Evolutionary conservation across 1,140 invertebrate species (phyloP), one percentile per base, ranked within the genome.

Genomic region (Drosophila takahashii): DNA sequence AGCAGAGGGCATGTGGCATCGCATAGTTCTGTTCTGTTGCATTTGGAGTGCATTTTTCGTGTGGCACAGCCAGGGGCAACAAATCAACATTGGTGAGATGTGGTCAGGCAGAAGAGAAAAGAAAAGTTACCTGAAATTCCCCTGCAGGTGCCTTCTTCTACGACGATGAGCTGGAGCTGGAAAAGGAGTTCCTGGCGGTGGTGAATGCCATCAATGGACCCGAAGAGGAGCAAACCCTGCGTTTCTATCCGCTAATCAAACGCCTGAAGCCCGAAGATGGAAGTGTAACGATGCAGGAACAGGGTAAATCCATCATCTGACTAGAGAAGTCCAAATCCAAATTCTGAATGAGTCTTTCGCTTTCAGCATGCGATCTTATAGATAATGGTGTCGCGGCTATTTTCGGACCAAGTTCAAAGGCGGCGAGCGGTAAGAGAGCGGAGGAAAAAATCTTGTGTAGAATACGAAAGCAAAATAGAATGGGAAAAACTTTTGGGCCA

Each of bases 381-480:
- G 83, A 93, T 42, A 93, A 94, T 77, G 96, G 96, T 37, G 94
- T 97, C n/a, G 95, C 94, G 1, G 96, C 95, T 54, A 95, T 97
- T 80, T 96, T 97, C 87, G 96, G 96, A 15, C 96, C 96, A 16
- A 93, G 95, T 80, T 95, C 95, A 54, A 90, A 93, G 26, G 93
- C 94, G 79, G 90, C 90, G 9, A 94, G 94, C 39, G 94, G 90
- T 90, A 76, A 89, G 79, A 18, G 45, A 1, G 16, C 10, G 39
- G 26, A 3, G 65, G 76, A 22, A 27, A 27, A 41, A 10, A 15
- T 26, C 32, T 61, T 85, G 83, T 85, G 58, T 75, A 87, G 81
- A 85, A 85, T 6, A 51, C 5, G 37, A 8, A 52, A 81, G 48
- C 83, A 86, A 86, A 81, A 87, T 78, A 77, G 56, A 77, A 77